Conservation (phyloP, 2,797 vertebrate species). For the Sebastes trivittatus region DNA sequence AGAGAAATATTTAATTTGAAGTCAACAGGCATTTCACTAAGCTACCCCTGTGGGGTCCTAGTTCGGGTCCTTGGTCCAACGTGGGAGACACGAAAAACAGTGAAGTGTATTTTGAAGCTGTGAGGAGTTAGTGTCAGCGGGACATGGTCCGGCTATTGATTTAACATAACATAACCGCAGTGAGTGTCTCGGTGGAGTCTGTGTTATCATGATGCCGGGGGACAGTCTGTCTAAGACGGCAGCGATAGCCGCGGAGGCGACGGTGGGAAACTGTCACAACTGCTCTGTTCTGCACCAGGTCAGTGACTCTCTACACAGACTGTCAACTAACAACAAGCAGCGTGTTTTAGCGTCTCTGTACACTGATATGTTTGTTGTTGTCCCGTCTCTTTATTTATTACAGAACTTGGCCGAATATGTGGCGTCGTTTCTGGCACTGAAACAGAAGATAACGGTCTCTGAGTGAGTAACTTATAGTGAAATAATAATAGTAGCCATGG, state of each 20-base stretch:
- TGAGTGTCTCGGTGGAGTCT: background rate
- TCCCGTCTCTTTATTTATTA: slow-evolving; percentile 16
- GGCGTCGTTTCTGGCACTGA: slow-evolving; percentile 90
- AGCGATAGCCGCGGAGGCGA: slow-evolving; percentile 82
- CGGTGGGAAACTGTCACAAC: slow-evolving; percentile 84
- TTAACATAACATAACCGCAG: background rate
- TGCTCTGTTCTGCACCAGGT: slow-evolving; percentile 87
- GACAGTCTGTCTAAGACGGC: slow-evolving; percentile 85
- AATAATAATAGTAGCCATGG: background rate
- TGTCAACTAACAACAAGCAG: background rate
- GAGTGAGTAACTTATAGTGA: slow-evolving; percentile 86
- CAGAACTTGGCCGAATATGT: slow-evolving; percentile 95
- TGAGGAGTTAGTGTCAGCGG: background rate
- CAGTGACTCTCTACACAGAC: slow-evolving; percentile 29
- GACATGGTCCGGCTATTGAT: background rate
- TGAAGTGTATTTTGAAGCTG: slow-evolving; percentile 72
- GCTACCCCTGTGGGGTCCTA: slow-evolving; percentile 45
- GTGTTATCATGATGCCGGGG: slow-evolving; percentile 92
- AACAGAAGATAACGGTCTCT: slow-evolving; percentile 92
- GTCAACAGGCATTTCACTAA: slow-evolving; percentile 39
- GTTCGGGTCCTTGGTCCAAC: slow-evolving; percentile 78
- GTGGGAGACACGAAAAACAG: slow-evolving; percentile 77
- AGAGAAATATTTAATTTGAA: background rate
- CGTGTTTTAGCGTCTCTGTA: too few species aligned
- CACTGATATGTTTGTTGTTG: background rate